Evolutionary conservation across 2,797 vertebrate genomes (phyloP).

Genomic region (Trematocara caparti): DNA sequence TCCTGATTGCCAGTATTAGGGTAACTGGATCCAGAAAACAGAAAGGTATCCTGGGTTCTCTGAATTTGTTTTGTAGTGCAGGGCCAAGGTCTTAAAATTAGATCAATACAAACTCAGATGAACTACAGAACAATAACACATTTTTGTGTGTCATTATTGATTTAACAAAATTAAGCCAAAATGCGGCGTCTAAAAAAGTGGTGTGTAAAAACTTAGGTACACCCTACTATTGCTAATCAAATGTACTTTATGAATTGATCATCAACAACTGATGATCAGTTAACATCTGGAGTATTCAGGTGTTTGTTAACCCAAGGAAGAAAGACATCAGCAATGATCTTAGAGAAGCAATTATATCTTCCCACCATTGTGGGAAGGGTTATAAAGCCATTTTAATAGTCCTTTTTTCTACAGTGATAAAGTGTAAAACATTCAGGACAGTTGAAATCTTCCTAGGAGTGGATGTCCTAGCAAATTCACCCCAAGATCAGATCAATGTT

Average conservation of each 20-base stretch:
- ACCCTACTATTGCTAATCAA: background rate
- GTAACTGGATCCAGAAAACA: background rate
- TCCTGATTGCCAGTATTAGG: background rate
- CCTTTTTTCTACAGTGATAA: background rate
- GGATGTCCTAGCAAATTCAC: background rate
- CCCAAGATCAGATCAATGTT: background rate
- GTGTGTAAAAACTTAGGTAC: background rate
- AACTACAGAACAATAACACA: background rate
- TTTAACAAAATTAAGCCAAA: background rate
- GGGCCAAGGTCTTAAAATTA: background rate
- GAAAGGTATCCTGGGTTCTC: background rate
- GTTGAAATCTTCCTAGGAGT: background rate
- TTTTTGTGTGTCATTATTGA: accelerated
- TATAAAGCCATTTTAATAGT: accelerated
- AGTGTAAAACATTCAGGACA: background rate
- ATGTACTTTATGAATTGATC: accelerated
- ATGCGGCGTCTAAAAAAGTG: accelerated
- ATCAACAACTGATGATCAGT: background rate
- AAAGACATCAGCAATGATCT: background rate
- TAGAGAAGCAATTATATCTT: background rate
- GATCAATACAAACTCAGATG: background rate
- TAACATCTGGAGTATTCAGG: background rate
- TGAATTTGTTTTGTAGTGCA: accelerated
- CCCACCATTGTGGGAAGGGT: background rate
- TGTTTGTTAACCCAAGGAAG: background rate